A percentile compares a stretch with the other conserved stretches of the same genome.
These are phyloP conservation scores for Brachyistius frenatus DNA, from an alignment of 2,113 vertebrate species.

Conservation along the genomic window DNA sequence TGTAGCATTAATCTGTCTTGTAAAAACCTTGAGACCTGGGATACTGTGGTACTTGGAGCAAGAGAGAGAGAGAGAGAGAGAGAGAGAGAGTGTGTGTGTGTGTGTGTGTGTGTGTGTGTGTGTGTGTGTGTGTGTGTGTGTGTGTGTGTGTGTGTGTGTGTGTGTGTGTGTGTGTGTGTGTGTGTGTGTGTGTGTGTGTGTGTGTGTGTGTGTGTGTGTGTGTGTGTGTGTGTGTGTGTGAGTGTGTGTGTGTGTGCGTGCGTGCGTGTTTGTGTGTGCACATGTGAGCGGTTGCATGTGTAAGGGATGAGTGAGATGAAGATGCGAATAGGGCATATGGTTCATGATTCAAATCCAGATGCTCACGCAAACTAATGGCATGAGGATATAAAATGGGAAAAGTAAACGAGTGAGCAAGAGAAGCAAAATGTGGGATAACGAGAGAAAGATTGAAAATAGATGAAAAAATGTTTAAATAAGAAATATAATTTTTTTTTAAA, in stretches of 20 bases:
- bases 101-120: conserved; percentile 17
- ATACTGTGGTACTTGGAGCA: conserved; percentile 43
- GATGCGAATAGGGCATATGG: conserved; percentile 63
- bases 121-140: conserved; percentile 18
- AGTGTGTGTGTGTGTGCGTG: neutral
- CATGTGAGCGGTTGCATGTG: conserved; percentile 35
- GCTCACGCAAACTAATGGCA: conserved; percentile 53
- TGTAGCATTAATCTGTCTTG: conserved; percentile 74
- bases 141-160: conserved; percentile 9
- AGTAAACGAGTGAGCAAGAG: conserved; percentile 15
- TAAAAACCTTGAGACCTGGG: conserved; percentile 64
- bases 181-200: conserved; percentile 12
- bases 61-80: too few species aligned
- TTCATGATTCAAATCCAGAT: conserved; percentile 59
- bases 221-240: conserved; percentile 9
- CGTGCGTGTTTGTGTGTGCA: conserved; percentile 39
- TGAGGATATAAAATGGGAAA: conserved; percentile 23
- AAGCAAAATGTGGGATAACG: conserved; percentile 2
- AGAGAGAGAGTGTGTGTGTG: conserved; percentile 6
- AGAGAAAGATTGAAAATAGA: neutral
- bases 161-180: conserved; percentile 25
- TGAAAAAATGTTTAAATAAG: conserved; percentile 20
- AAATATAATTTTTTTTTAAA: neutral
- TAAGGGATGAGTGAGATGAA: conserved; percentile 40
- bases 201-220: conserved; percentile 25